Evolutionary conservation across 1,140 invertebrate genomes (phyloP).

Genomic region (Meteorus sp.): DNA sequence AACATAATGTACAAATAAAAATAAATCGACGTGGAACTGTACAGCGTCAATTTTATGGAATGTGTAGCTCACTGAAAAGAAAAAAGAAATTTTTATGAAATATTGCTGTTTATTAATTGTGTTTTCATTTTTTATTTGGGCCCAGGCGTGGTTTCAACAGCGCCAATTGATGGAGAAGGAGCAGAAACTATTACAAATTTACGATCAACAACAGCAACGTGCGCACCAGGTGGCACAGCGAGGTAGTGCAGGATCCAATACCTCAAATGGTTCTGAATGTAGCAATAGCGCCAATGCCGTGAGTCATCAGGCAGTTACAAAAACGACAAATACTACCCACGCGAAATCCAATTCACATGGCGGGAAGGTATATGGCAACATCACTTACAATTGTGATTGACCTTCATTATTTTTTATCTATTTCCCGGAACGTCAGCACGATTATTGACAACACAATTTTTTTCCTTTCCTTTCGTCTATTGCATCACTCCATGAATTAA

Average conservation of each 20-base stretch:
- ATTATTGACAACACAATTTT: no score
- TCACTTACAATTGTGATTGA: no score
- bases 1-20: no score
- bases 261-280: constrained; percentile 44
- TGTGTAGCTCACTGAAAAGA: no score
- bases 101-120: no score
- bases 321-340: constrained; percentile 36
- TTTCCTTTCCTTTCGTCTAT: no score
- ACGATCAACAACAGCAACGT: constrained; percentile 71
- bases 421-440: no score
- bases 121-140: constrained; percentile 21
- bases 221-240: constrained; percentile 68
- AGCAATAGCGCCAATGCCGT: constrained; percentile 47
- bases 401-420: no score
- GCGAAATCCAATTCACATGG: constrained; percentile 41
- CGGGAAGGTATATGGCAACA: constrained; percentile 17
- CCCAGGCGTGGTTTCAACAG: constrained; percentile 73
- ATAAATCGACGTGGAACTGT: no score
- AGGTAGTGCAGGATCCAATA: constrained; percentile 63
- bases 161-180: constrained; percentile 74
- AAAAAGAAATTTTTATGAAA: no score
- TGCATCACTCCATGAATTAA: no score
- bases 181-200: constrained; percentile 69
- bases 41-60: no score
- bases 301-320: constrained; percentile 41